Conservation (phyloP, 1,140 invertebrate species). For the Drosophila sulfurigaster region DNA sequence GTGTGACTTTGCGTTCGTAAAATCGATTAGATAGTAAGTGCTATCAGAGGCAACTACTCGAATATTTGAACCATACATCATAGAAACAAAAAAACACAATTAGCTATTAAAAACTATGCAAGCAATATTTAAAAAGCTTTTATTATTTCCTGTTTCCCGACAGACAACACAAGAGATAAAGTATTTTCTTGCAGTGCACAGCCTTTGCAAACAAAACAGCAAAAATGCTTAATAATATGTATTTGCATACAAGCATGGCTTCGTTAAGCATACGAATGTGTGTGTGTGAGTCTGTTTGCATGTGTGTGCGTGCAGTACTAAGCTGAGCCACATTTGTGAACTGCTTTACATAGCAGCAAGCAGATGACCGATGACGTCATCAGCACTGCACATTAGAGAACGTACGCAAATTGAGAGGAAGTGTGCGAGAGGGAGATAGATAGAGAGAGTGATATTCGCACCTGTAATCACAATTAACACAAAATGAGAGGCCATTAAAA, state of each 20-base stretch:
- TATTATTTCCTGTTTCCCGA: neutral
- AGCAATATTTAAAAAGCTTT: neutral
- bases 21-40: slow-evolving; percentile 6
- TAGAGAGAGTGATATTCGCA: slow-evolving; percentile 1
- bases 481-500: slow-evolving; percentile 45
- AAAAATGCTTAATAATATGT: slow-evolving; percentile 34
- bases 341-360: slow-evolving; percentile 15
- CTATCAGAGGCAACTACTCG: slow-evolving; percentile 1
- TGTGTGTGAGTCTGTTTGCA: slow-evolving; percentile 9
- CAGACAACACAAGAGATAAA: neutral
- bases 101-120: slow-evolving; percentile 4
- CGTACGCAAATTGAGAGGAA: neutral
- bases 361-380: slow-evolving; percentile 35
- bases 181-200: slow-evolving; percentile 25
- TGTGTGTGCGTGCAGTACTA: neutral
- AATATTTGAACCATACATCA: neutral
- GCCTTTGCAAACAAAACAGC: slow-evolving; percentile 30
- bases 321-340: slow-evolving; percentile 17
- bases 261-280: neutral
- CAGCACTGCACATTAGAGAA: neutral
- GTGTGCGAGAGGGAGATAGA: neutral
- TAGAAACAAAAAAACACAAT: neutral
- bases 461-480: slow-evolving; percentile 51
- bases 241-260: slow-evolving; percentile 9
- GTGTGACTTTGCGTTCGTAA: neutral